Evolutionary conservation across 2,888 invertebrate genomes (phyloP).

Genomic region (Blera fallax): DNA sequence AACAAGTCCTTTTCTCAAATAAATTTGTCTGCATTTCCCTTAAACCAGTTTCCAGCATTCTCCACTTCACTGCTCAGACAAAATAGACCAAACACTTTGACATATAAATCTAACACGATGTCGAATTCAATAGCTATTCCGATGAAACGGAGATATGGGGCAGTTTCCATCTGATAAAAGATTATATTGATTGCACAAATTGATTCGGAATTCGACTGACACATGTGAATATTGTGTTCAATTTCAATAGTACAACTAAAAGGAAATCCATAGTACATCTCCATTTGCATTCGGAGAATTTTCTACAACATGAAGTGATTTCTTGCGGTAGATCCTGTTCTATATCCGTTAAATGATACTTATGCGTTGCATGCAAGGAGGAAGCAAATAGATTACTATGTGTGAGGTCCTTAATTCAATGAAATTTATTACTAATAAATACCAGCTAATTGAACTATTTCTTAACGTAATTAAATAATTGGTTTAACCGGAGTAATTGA

Average conservation of each 20-base stretch:
- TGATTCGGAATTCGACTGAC: not conserved
- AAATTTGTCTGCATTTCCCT: not conserved
- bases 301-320: not conserved
- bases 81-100: too few relatives aligned
- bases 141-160: not conserved
- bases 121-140: not conserved
- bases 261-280: not conserved
- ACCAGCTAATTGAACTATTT: too few relatives aligned
- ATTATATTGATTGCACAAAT: constrained; percentile 8
- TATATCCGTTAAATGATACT: not conserved
- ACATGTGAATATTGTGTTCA: not conserved
- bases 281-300: not conserved
- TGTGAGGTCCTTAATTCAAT: too few relatives aligned
- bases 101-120: not conserved
- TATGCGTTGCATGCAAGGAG: not conserved
- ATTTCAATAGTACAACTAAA: not conserved
- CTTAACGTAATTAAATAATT: too few relatives aligned
- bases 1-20: not conserved
- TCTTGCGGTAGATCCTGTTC: not conserved
- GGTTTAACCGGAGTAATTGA: too few relatives aligned
- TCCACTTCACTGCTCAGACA: not conserved
- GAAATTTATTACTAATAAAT: too few relatives aligned
- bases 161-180: not conserved
- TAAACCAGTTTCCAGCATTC: not conserved
- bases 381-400: not conserved